Base-by-base conservation (phyloP, 2,797 vertebrate genomes). In the Acanthurus leucopareius region DNA sequence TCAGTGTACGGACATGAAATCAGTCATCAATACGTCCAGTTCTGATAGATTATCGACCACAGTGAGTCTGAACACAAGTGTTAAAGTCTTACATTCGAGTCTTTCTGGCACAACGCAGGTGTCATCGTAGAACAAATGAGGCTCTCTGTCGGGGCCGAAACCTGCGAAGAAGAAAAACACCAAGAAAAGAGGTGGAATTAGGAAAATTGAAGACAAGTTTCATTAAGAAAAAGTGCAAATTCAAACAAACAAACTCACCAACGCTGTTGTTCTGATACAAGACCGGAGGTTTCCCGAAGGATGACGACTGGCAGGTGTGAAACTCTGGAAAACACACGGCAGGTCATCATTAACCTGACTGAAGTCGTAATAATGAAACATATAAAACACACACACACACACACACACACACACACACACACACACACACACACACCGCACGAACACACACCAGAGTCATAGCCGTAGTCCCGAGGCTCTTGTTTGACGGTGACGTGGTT, bases 51-150 rank as follows among this genome's bases (percentile, higher is more conserved):
- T 0, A 47, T 28, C 40, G 8, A 28, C 28, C 28, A 4, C 28
- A 2, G 28, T 28, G 28, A 28, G 28, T 28, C 28, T 28, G 28
- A 28, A 28, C 28, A 28, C 28, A 28, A 28, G 28, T 28, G 28
- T 28, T 28, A 28, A 28, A 4, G 28, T 28, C 54, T 94, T 72
- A 97, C 97, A 96, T 73, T 99, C 97, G 68, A 97, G 91, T 82
- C 96, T 95, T 66, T 98, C 97, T 0, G 98, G 97, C 25, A 99
- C 98, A 49, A 99, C 97, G 1, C 98, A 98, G 0, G 97, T 94
- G 86, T 99, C 98, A 2, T 99, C 97, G 0, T 96, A 97, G 80
- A 96, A 97, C 75, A 97, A 79, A 52, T 94, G 93, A 56, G 96
- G 94, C 83, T 98, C 97, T 86, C 96, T 95, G 59, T 98, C 97